A percentile compares a stretch with the other conserved stretches of the same genome.
These are phyloP conservation scores for Caenorhabditis panamensis DNA, from an alignment of 2,888 invertebrate genomes.

Conservation along the genomic window DNA sequence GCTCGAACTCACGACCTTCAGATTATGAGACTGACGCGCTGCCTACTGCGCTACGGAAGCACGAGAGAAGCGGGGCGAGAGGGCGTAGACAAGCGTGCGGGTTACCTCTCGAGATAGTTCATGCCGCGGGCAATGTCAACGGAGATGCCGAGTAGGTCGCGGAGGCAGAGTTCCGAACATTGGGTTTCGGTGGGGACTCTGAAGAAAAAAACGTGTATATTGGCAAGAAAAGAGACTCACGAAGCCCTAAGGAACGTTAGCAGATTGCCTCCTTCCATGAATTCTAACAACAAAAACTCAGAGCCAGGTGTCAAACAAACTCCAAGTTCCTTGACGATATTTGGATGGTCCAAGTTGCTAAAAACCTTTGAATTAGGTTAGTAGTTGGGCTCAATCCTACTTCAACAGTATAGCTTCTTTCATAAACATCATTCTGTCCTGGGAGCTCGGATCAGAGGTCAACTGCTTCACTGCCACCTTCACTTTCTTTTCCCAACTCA, in stretches of 20 bases:
- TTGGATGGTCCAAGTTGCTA: constrained; percentile 94
- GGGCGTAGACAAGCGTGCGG: constrained; percentile 5
- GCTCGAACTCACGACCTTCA: constrained; percentile 96
- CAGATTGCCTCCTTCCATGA: constrained; percentile 97
- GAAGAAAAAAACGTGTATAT: constrained; percentile 14
- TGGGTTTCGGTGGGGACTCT: constrained; percentile 58
- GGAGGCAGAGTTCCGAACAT: constrained; percentile 85
- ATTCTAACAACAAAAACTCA: constrained; percentile 93
- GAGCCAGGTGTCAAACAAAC: constrained; percentile 90
- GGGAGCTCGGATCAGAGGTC: neutral
- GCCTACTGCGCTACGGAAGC: constrained; percentile 86
- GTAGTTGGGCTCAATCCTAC: constrained; percentile 62
- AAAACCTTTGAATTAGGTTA: constrained; percentile 26
- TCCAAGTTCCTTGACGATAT: constrained; percentile 93
- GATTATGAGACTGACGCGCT: constrained; percentile 94
- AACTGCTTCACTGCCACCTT: constrained; percentile 90
- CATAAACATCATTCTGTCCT: constrained; percentile 92
- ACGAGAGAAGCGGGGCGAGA: constrained; percentile 83
- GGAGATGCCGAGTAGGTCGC: constrained; percentile 93
- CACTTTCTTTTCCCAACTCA: constrained; percentile 84
- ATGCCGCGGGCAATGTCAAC: constrained; percentile 96
- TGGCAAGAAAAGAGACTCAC: constrained; percentile 49
- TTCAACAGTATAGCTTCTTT: constrained; percentile 97
- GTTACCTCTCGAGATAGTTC: constrained; percentile 92
- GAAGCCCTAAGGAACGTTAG: constrained; percentile 89